These are phyloP conservation scores for Contarinia nasturtii DNA, from an alignment of 1,140 invertebrate genomes.

Conservation along the genomic window DNA sequence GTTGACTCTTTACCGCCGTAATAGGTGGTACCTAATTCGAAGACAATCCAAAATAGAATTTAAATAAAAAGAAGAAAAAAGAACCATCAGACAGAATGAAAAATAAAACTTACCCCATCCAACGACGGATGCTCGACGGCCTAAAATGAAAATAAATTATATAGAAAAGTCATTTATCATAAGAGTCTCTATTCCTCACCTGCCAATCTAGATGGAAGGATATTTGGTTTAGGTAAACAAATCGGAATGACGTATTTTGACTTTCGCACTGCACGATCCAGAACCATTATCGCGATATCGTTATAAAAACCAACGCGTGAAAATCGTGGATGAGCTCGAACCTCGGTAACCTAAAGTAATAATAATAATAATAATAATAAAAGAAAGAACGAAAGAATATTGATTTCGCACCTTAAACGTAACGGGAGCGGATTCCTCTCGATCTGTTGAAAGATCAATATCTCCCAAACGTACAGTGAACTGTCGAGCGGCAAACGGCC, in stretches of 20 bases:
- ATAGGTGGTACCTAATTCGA: slow-evolving; percentile 61
- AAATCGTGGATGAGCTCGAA: slow-evolving; percentile 62
- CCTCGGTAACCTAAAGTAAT: slow-evolving; percentile 59
- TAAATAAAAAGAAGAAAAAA: no score
- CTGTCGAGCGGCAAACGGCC: slow-evolving; percentile 71
- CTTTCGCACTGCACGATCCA: slow-evolving; percentile 46
- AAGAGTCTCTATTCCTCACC: slow-evolving; percentile 1
- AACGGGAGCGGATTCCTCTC: slow-evolving; percentile 59
- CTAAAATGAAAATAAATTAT: background rate
- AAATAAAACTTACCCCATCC: no score
- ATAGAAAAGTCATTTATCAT: background rate
- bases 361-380: no score
- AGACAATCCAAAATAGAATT: no score
- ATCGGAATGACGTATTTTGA: slow-evolving; percentile 74
- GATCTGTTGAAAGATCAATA: slow-evolving; percentile 61
- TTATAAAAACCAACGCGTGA: slow-evolving; percentile 77
- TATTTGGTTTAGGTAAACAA: slow-evolving; percentile 43
- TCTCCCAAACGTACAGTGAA: slow-evolving; percentile 78
- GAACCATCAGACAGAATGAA: no score
- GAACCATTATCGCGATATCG: slow-evolving; percentile 50
- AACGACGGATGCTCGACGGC: slow-evolving; percentile 56
- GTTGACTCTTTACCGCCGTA: slow-evolving; percentile 72
- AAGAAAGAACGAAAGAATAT: no score
- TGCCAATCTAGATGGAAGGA: slow-evolving; percentile 18
- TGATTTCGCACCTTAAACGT: no score